These are phyloP conservation scores for Epiblema foenella DNA, from an alignment of 2,888 invertebrate species.

Conservation along the genomic window DNA sequence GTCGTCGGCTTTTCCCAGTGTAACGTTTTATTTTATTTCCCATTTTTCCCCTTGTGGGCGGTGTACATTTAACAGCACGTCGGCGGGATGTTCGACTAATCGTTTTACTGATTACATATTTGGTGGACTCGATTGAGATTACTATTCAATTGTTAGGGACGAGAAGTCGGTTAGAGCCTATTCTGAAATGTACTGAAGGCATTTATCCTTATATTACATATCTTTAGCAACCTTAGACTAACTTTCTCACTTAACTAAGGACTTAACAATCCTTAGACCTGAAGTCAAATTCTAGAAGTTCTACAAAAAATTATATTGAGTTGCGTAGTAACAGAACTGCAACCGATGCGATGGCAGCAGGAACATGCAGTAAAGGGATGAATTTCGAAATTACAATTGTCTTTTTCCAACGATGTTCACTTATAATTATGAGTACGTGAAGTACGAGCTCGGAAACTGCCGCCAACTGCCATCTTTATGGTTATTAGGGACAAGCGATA, in stretches of 20 bases:
- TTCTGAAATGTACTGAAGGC: background rate
- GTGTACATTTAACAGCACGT: conserved; percentile 74
- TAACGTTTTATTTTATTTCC: conserved; percentile 76
- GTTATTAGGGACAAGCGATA: conserved; percentile 29
- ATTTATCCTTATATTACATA: no score
- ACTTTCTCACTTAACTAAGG: no score
- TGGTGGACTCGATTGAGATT: conserved; percentile 17
- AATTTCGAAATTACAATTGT: background rate
- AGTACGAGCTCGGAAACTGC: conserved; percentile 16
- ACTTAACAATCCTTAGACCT: no score
- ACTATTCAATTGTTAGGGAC: conserved; percentile 16
- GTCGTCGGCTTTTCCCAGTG: conserved; percentile 70
- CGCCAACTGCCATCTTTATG: conserved; percentile 31
- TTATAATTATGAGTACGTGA: conserved; percentile 19
- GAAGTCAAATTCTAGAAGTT: background rate
- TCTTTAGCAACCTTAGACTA: background rate
- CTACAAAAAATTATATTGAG: background rate
- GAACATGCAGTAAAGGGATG: conserved; percentile 5
- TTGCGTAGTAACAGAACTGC: background rate
- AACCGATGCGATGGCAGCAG: background rate
- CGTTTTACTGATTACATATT: conserved; percentile 68
- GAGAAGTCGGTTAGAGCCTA: background rate
- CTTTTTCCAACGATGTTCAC: conserved; percentile 15
- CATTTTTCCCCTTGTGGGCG: conserved; percentile 68
- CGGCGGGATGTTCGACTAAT: conserved; percentile 71